Conservation (phyloP, 2,113 vertebrate species). For the Telmatochromis brachygnathus region DNA sequence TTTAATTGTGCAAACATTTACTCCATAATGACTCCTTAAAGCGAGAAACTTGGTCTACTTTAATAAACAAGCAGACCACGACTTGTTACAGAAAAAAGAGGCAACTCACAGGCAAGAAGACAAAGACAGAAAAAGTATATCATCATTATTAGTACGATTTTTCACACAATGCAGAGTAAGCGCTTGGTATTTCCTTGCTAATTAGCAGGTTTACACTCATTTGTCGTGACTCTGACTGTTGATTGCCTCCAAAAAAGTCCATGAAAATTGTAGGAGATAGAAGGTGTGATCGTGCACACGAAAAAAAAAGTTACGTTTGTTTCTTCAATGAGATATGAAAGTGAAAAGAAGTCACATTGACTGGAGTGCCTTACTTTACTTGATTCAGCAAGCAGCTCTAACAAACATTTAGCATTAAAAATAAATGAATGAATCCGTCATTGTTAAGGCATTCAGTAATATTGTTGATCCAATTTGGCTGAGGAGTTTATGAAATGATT, state of each 20-base stretch:
- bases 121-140: background rate
- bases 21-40: background rate
- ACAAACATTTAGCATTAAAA: background rate
- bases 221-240: background rate
- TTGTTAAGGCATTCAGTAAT: background rate
- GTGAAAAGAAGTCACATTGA: background rate
- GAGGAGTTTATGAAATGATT: background rate
- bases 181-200: background rate
- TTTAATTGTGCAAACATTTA: background rate
- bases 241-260: background rate
- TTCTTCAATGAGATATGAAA: background rate
- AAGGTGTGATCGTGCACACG: background rate
- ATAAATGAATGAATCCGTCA: background rate
- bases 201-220: background rate
- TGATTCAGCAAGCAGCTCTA: background rate
- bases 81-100: background rate
- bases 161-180: background rate
- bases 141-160: fast-evolving
- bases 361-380: background rate
- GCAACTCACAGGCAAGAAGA: background rate
- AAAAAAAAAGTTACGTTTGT: background rate
- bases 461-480: background rate
- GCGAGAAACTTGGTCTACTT: fast-evolving
- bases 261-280: background rate
- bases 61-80: background rate